These are phyloP conservation scores for Xiphophorus couchianus DNA, from an alignment of 2,113 vertebrate genomes.

Conservation along the genomic window DNA sequence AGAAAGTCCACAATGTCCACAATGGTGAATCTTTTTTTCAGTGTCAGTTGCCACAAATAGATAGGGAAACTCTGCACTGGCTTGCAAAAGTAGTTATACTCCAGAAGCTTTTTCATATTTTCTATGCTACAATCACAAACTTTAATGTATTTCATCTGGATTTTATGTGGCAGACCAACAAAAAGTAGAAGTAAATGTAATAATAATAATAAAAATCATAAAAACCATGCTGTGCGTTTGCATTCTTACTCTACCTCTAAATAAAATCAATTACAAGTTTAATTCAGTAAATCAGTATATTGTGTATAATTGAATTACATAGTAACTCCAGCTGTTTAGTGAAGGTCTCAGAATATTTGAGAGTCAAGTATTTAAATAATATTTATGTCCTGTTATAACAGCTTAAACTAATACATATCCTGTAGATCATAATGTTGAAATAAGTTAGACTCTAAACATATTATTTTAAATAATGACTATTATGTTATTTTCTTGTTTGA, in stretches of 20 bases:
- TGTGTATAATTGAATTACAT: too few species aligned
- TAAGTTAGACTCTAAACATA: not conserved
- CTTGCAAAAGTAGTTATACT: not conserved
- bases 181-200: not conserved
- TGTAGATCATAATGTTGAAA: not conserved
- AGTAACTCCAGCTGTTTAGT: not conserved
- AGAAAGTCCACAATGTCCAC: not conserved
- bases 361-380: too few species aligned
- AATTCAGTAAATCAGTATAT: not conserved
- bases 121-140: not conserved
- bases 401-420: not conserved
- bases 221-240: not conserved
- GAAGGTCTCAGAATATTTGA: not conserved
- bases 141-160: not conserved
- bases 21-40: not conserved
- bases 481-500: too few species aligned
- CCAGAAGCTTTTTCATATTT: not conserved
- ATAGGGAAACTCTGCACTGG: not conserved
- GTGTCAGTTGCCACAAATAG: not conserved
- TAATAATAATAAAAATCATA: too few species aligned
- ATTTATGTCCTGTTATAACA: not conserved
- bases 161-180: not conserved
- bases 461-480: too few species aligned
- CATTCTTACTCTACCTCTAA: not conserved
- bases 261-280: not conserved